These are phyloP conservation scores for Cephus cinctus DNA, from an alignment of 1,140 invertebrate species.

Conservation along the genomic window DNA sequence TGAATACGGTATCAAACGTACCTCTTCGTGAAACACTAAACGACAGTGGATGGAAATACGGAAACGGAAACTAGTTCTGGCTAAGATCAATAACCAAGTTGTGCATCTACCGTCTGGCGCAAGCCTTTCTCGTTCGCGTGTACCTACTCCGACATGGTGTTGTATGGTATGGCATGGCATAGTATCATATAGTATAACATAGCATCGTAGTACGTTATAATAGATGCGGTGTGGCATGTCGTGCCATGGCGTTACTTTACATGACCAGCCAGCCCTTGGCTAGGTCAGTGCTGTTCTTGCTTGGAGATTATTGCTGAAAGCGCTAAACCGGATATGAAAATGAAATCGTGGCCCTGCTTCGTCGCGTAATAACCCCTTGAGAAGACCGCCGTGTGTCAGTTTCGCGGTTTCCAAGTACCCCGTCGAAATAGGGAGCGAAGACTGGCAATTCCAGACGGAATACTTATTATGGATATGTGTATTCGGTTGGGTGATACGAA, in stretches of 20 bases:
- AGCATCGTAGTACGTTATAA: not conserved
- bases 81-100: conserved; percentile 53
- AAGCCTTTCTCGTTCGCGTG: conserved; percentile 24
- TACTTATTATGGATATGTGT: too few relatives aligned
- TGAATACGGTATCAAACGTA: too few relatives aligned
- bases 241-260: conserved; percentile 3
- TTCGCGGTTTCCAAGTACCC: too few relatives aligned
- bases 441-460: too few relatives aligned
- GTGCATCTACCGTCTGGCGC: conserved; percentile 38
- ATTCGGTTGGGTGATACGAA: too few relatives aligned
- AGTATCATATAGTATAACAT: not conserved
- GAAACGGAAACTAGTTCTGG: conserved; percentile 53
- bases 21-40: too few relatives aligned
- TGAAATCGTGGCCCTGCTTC: too few relatives aligned
- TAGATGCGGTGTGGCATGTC: not conserved
- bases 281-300: conserved; percentile 31
- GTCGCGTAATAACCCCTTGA: too few relatives aligned
- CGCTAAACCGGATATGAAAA: conserved; percentile 34
- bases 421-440: too few relatives aligned
- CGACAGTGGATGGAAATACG: conserved; percentile 37
- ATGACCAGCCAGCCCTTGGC: conserved; percentile 17
- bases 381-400: too few relatives aligned
- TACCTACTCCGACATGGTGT: conserved; percentile 15
- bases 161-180: not conserved
- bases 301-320: conserved; percentile 25